These are phyloP conservation scores for Amblyopsis hoosieri DNA, from an alignment of 2,797 vertebrate genomes.

Conservation along the genomic window DNA sequence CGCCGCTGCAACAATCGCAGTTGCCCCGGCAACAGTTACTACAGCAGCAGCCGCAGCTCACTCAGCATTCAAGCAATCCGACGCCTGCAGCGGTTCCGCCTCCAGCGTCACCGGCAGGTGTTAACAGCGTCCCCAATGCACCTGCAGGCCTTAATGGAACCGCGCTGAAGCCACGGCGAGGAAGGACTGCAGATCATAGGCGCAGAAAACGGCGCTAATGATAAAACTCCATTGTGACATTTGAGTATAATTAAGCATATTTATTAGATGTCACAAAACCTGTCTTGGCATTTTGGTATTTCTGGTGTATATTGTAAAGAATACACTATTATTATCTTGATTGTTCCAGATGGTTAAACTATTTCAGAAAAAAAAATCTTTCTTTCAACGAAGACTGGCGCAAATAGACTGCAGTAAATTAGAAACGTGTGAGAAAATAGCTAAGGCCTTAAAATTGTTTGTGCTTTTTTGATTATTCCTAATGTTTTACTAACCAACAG, in stretches of 20 bases:
- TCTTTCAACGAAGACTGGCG: conserved; percentile 40
- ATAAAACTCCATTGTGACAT: conserved; percentile 29
- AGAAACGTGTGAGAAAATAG: conserved; percentile 34
- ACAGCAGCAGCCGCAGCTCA: conserved; percentile 45
- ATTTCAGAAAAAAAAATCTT: conserved; percentile 21
- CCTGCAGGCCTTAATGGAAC: conserved; percentile 56
- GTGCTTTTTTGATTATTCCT: conserved; percentile 13
- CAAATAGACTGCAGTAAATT: conserved; percentile 12
- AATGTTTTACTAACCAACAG: conserved; percentile 25
- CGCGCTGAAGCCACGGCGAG: conserved; percentile 70
- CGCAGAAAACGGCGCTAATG: conserved; percentile 75
- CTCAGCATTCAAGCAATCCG: conserved; percentile 38
- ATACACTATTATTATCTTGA: not conserved
- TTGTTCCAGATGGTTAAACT: conserved; percentile 30
- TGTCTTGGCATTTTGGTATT: conserved; percentile 44
- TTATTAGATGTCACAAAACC: conserved; percentile 44
- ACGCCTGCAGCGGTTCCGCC: conserved; percentile 58
- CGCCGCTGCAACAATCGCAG: conserved; percentile 58
- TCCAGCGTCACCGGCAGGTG: conserved; percentile 64
- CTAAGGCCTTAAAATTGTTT: conserved; percentile 61
- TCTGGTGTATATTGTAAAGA: conserved; percentile 51
- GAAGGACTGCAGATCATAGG: conserved; percentile 76
- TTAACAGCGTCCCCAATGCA: conserved; percentile 66
- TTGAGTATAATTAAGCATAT: conserved; percentile 23
- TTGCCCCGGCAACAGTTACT: conserved; percentile 51